Base-by-base conservation (phyloP, 92 coral and sea anemone genomes). In the Blastomussa wellsi region DNA sequence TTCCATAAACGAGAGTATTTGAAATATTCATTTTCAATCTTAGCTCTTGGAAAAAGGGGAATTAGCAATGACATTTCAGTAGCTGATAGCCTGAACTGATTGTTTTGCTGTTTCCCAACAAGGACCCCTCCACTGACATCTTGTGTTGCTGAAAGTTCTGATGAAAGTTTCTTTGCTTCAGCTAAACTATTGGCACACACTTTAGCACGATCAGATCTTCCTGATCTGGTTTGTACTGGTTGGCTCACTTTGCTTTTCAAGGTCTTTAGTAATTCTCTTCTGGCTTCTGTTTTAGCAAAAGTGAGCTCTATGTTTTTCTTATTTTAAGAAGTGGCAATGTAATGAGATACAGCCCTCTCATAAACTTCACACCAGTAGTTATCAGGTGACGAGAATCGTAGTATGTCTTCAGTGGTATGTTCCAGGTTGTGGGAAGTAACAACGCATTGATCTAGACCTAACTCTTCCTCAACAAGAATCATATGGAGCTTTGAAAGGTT, bases 301-400 rank as follows among this genome's bases (percentile, higher is more conserved):
- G 83, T 78, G 2, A 85, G 83, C 64, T 84, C 88, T 26, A 84
- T 84, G 88, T 84, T 84, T 26, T 76, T 84, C 73, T 76, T 84
- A 24, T 77, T 85, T 64, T 83, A 77, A 59, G 84, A 85, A 77
- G 69, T 77, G 84, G 84, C 79, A 78, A 86, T 78, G 44, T 42
- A 86, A 0, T 78, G 38, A 69, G 84, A 49, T 9, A 86, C 89
- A 48, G 89, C 89, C 44, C 84, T 9, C 72, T 86, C 84, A 65
- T 78, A 78, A 78, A 67, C 89, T 24, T 78, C 84, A 78, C 84
- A 78, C 89, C 81, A 86, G 48, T 78, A 86, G 68, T 86, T 86
- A 51, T 86, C 89, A 9, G 84, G 89, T 35, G 89, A 86, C 0
- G 89, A 65, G 15, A 86, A 86, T 16, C 69, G 84, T 19, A 67